phyloP scores from a whole-genome alignment of 2,113 vertebrate species.

The Eleginops maclovinus region DNA sequence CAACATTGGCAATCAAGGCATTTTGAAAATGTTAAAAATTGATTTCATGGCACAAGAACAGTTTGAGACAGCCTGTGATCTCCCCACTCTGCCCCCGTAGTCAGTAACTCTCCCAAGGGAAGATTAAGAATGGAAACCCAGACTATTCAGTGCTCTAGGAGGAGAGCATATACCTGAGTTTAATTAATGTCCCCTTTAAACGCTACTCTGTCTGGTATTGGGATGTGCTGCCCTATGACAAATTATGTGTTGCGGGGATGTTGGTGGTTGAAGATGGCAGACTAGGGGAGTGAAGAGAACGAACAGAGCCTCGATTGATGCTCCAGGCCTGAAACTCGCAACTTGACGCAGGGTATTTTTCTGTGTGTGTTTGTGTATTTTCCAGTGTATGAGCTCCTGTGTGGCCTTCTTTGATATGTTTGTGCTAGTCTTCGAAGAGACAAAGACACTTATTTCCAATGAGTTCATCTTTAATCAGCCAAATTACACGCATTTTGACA shows the following conservation, averaged over 20 bases:
- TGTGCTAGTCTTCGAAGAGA: constrained; percentile 11
- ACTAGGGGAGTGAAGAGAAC: constrained; percentile 27
- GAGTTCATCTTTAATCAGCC: neutral
- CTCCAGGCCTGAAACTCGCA: constrained; percentile 18
- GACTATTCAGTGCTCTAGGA: neutral
- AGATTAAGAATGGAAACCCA: constrained; percentile 16
- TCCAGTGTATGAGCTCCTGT: neutral
- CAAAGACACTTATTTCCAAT: constrained; percentile 11
- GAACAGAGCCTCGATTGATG: constrained; percentile 64
- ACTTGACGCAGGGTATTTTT: constrained; percentile 24
- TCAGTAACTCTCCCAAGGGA: constrained; percentile 31
- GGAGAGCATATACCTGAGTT: constrained; percentile 18
- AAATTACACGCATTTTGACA: neutral
- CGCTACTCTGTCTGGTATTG: constrained; percentile 15
- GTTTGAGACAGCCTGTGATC: constrained; percentile 33
- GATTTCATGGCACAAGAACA: constrained; percentile 40
- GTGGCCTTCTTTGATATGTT: constrained; percentile 14
- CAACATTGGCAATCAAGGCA: constrained; percentile 23
- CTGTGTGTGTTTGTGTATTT: constrained; percentile 38
- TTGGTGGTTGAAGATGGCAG: constrained; percentile 60
- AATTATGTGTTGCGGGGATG: constrained; percentile 56
- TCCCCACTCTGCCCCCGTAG: constrained; percentile 10
- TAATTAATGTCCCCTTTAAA: constrained; percentile 28
- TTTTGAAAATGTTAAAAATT: constrained; percentile 49
- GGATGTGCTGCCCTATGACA: constrained; percentile 45